A percentile compares a stretch with the other conserved stretches of the same genome.
Conservation (phyloP, 2,888 invertebrate genomes). For the Lasioglossum malachurum region DNA sequence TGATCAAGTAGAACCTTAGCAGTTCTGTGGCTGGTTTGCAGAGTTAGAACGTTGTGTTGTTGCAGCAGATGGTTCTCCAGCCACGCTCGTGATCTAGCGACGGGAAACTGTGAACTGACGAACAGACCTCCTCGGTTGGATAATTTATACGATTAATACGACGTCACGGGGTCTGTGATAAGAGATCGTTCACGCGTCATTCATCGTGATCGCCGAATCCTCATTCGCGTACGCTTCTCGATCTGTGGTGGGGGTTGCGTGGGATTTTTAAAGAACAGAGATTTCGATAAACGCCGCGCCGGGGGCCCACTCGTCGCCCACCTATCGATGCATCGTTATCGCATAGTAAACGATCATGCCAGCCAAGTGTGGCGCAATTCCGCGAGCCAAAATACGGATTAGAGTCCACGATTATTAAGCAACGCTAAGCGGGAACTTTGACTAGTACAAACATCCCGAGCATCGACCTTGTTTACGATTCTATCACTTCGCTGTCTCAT, state of each 20-base stretch:
- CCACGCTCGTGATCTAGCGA: slow-evolving; percentile 57
- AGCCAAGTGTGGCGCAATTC: slow-evolving; percentile 13
- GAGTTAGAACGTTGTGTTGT: not conserved
- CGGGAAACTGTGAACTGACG: slow-evolving; percentile 68
- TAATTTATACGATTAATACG: slow-evolving; percentile 75
- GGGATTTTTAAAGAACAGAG: slow-evolving; percentile 16
- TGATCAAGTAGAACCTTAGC: slow-evolving; percentile 66
- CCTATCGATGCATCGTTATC: slow-evolving; percentile 50
- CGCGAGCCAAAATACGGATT: slow-evolving; percentile 10
- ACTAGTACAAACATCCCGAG: not conserved
- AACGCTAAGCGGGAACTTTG: not conserved
- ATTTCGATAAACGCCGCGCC: slow-evolving; percentile 47
- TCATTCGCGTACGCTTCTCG: not conserved
- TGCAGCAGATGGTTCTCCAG: not conserved
- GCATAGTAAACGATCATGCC: not conserved
- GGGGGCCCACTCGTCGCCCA: not conserved
- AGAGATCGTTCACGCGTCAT: slow-evolving; percentile 66
- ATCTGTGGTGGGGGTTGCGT: slow-evolving; percentile 6
- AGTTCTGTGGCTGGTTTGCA: slow-evolving; percentile 64
- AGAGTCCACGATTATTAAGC: not conserved
- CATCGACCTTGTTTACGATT: slow-evolving; percentile 4
- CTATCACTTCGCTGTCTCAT: not conserved
- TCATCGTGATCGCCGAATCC: slow-evolving; percentile 50
- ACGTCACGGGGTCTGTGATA: slow-evolving; percentile 69
- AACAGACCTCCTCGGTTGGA: slow-evolving; percentile 42